phyloP scores from a whole-genome alignment of 2,888 invertebrate genomes.

The Fragum fragum region DNA sequence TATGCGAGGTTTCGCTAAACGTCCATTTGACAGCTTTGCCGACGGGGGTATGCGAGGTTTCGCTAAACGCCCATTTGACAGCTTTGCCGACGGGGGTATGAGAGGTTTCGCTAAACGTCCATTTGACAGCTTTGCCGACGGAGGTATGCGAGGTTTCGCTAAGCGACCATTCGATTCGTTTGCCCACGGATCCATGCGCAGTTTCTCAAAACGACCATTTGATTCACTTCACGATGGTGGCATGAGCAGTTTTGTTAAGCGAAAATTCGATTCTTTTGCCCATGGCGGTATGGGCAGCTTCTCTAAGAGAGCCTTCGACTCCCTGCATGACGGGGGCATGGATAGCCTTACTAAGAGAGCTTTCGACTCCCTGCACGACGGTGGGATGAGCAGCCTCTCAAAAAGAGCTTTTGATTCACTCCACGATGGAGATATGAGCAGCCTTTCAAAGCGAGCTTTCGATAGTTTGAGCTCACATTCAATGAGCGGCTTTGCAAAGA shows the following conservation, averaged over 20 bases:
- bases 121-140: slow-evolving; percentile 47
- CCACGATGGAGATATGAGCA: slow-evolving; percentile 40
- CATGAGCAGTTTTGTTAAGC: slow-evolving; percentile 18
- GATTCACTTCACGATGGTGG: slow-evolving; percentile 47
- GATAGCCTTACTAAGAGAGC: slow-evolving; percentile 43
- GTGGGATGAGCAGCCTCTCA: slow-evolving; percentile 39
- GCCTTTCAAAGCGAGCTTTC: slow-evolving; percentile 43
- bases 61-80: slow-evolving; percentile 54
- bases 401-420: slow-evolving; percentile 49
- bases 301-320: slow-evolving; percentile 41
- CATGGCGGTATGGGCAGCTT: slow-evolving; percentile 26
- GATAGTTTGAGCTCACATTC: slow-evolving; percentile 16
- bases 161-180: slow-evolving; percentile 59
- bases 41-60: slow-evolving; percentile 47
- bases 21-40: slow-evolving; percentile 53
- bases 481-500: slow-evolving; percentile 58
- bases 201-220: slow-evolving; percentile 52
- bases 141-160: slow-evolving; percentile 49
- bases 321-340: slow-evolving; percentile 37
- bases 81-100: slow-evolving; percentile 44
- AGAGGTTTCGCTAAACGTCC: slow-evolving; percentile 51
- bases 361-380: slow-evolving; percentile 43
- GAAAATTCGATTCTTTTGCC: slow-evolving; percentile 46
- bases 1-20: slow-evolving; percentile 50
- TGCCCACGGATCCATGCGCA: slow-evolving; percentile 33